A percentile compares a stretch with the other conserved stretches of the same genome.
phyloP scores from a whole-genome alignment of 2,113 vertebrate species.

The Lampris incognitus region DNA sequence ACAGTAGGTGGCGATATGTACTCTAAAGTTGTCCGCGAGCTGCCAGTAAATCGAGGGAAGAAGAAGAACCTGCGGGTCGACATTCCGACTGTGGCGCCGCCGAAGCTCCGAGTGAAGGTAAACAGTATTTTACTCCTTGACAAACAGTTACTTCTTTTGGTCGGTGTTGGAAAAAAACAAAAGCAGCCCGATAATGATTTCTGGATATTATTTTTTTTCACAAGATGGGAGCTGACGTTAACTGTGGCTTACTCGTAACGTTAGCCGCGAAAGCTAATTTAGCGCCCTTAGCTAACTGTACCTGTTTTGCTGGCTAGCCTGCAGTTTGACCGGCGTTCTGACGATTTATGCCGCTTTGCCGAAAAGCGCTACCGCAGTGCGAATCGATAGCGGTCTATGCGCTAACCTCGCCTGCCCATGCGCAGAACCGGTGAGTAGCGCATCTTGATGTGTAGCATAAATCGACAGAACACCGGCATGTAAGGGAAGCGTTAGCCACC shows the following conservation, averaged over 20 bases:
- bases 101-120: conserved; percentile 48
- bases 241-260: not conserved
- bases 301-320: conserved; percentile 20
- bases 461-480: too few species aligned
- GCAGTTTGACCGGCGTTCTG: too few species aligned
- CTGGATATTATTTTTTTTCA: not conserved
- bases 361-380: too few species aligned
- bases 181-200: rapidly evolving
- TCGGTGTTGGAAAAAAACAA: not conserved
- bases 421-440: too few species aligned
- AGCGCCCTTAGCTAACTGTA: conserved; percentile 1
- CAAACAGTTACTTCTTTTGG: not conserved
- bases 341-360: too few species aligned
- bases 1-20: too few species aligned
- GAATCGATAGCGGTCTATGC: too few species aligned
- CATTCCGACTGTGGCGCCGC: conserved; percentile 27
- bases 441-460: too few species aligned
- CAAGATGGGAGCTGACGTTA: not conserved
- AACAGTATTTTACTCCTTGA: conserved; percentile 7
- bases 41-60: too few species aligned
- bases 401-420: too few species aligned
- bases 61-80: conserved; percentile 29
- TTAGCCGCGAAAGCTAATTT: conserved; percentile 18
- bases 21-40: too few species aligned
- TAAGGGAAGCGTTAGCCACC: too few species aligned